These are phyloP conservation scores for Bathynomus jamesi DNA, from an alignment of 1,140 invertebrate genomes.

Conservation along the genomic window DNA sequence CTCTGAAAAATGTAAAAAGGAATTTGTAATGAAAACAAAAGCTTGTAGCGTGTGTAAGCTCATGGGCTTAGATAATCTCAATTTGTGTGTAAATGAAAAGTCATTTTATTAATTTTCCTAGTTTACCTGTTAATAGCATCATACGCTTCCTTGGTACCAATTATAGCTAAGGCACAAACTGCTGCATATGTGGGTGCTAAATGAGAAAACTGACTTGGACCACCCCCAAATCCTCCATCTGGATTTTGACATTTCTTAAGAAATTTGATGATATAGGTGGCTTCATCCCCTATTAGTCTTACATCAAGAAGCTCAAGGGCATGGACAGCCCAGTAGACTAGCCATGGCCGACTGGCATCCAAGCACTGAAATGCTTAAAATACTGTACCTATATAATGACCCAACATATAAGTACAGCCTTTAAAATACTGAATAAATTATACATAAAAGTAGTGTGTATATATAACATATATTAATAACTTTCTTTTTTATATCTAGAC, in stretches of 20 bases:
- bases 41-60: no score
- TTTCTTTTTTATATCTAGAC: not conserved
- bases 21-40: no score
- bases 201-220: slow-evolving; percentile 83
- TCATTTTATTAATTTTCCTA: no score
- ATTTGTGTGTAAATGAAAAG: no score
- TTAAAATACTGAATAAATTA: not conserved
- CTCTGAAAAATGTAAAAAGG: no score
- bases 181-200: slow-evolving; percentile 95
- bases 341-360: slow-evolving; percentile 90
- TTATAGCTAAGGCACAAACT: slow-evolving; percentile 79
- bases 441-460: not conserved
- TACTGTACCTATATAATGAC: not conserved
- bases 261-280: slow-evolving; percentile 60
- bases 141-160: slow-evolving; percentile 80
- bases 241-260: slow-evolving; percentile 65
- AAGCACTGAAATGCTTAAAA: slow-evolving; percentile 52
- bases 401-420: not conserved
- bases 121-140: slow-evolving; percentile 73
- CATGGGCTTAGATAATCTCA: no score
- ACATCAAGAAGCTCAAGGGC: slow-evolving; percentile 72
- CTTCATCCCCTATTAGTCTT: slow-evolving; percentile 57
- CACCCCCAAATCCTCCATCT: slow-evolving; percentile 86
- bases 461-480: not conserved
- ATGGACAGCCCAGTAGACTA: slow-evolving; percentile 93